Conservation (phyloP, 2,113 vertebrate species). For the Zapus hudsonius region DNA sequence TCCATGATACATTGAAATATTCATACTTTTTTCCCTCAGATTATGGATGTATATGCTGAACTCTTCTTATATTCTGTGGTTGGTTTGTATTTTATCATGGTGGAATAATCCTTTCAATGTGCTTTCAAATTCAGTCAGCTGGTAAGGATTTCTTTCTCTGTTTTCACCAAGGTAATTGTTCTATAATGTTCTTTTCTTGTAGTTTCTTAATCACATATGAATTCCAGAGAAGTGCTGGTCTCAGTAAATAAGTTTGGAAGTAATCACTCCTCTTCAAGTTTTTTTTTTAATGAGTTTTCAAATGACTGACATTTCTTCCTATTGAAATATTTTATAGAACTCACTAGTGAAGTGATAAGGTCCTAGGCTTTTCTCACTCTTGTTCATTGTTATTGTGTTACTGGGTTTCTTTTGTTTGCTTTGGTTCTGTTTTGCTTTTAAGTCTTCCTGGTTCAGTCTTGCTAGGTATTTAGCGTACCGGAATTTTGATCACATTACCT, state of each 20-base stretch:
- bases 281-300: neutral
- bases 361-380: too few relatives aligned
- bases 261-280: neutral
- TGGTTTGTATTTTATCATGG: neutral
- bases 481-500: neutral
- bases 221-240: neutral
- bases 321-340: neutral
- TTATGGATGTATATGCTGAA: too few relatives aligned
- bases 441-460: neutral
- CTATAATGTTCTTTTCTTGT: neutral
- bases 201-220: neutral
- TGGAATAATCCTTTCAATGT: neutral
- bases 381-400: neutral
- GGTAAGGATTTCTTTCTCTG: neutral
- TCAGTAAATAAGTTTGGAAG: neutral
- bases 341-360: too few relatives aligned
- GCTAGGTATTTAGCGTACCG: neutral
- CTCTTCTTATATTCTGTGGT: neutral
- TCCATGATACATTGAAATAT: neutral
- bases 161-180: neutral
- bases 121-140: neutral
- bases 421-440: neutral
- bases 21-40: too few relatives aligned
- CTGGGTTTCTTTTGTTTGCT: neutral
- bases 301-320: neutral